A percentile compares a stretch with the other conserved stretches of the same genome.
Conservation (phyloP, 2,113 vertebrate species). For the Clinocottus analis region DNA sequence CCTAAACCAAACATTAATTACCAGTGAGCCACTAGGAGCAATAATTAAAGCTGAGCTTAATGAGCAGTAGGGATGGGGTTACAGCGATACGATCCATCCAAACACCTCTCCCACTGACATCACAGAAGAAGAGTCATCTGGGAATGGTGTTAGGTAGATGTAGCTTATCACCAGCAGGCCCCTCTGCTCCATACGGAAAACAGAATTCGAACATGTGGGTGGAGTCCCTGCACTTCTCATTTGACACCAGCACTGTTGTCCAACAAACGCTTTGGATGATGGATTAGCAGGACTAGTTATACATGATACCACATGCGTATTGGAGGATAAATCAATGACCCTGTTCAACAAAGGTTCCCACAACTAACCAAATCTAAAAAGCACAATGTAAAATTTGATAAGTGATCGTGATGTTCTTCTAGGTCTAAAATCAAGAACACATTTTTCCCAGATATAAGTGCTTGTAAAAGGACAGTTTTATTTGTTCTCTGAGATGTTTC, state of each 20-base stretch:
- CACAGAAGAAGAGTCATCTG: conserved; percentile 36
- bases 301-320: conserved; percentile 53
- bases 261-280: conserved; percentile 50
- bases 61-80: conserved; percentile 63
- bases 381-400: conserved; percentile 9
- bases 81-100: conserved; percentile 61
- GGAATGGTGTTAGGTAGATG: conserved; percentile 28
- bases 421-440: conserved; percentile 20
- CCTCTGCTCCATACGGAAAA: conserved; percentile 39
- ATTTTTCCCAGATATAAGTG: neutral
- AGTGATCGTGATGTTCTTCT: conserved; percentile 12
- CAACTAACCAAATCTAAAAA: conserved; percentile 14
- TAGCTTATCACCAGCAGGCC: conserved; percentile 6
- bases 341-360: conserved; percentile 33
- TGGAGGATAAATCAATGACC: conserved; percentile 54
- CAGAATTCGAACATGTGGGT: conserved; percentile 26
- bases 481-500: neutral
- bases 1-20: conserved; percentile 72
- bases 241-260: conserved; percentile 49
- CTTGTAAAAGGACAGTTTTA: neutral
- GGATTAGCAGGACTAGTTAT: conserved; percentile 51
- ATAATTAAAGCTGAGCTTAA: conserved; percentile 66
- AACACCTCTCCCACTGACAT: conserved; percentile 57
- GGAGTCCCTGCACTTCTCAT: conserved; percentile 6
- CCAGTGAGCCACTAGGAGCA: conserved; percentile 58